Conservation (phyloP, 2,888 invertebrate species). For the Pachydiplax longipennis region DNA sequence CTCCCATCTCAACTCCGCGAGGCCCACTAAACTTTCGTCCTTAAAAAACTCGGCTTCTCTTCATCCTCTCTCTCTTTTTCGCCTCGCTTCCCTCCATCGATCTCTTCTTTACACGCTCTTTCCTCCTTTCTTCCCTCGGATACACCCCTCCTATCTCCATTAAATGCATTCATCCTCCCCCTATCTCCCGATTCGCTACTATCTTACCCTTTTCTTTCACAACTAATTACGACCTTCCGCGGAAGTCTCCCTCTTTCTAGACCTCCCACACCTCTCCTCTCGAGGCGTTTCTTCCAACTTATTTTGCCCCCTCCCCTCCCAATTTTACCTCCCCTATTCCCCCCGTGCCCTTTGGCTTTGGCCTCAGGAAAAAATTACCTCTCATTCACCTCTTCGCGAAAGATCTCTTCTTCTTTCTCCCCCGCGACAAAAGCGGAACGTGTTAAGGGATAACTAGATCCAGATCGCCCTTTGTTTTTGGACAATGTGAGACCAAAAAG, state of each 20-base stretch:
- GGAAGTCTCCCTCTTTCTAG: background rate
- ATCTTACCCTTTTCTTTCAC: conserved; percentile 17
- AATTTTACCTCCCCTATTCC: background rate
- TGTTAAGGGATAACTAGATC: background rate
- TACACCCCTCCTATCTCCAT: background rate
- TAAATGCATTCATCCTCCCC: conserved; percentile 19
- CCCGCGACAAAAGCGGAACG: background rate
- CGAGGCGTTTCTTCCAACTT: background rate
- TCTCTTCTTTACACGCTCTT: background rate
- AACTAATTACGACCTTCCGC: conserved; percentile 24
- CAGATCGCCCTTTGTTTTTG: background rate
- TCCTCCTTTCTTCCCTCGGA: background rate
- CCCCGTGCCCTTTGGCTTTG: background rate
- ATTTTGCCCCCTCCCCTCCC: background rate
- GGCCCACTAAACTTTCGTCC: background rate
- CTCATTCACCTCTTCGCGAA: background rate
- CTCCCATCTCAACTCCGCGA: background rate
- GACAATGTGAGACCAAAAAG: background rate
- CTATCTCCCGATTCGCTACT: background rate
- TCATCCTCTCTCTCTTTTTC: background rate
- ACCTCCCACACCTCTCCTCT: background rate
- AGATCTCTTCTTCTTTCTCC: background rate
- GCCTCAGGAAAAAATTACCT: background rate
- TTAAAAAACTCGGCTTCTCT: background rate
- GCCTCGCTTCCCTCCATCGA: background rate